Evolutionary conservation across 1,140 invertebrate genomes (phyloP).

Genomic region (Anoplophora glabripennis): DNA sequence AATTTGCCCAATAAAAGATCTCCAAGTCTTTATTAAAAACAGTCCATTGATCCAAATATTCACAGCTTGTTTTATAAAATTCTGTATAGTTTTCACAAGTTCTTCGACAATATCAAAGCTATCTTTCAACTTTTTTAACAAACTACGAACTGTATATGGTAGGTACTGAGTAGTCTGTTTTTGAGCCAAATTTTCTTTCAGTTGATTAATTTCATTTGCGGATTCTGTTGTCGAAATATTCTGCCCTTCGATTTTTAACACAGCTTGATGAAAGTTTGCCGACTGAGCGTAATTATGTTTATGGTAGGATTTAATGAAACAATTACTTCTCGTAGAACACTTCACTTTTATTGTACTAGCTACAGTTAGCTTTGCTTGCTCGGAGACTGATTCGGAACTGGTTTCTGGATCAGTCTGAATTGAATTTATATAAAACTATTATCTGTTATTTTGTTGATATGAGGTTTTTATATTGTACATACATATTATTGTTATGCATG

Average conservation of each 20-base stretch:
- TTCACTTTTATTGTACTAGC: too few species aligned
- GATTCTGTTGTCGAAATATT: slow-evolving; percentile 34
- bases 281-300: slow-evolving; percentile 28
- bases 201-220: slow-evolving; percentile 37
- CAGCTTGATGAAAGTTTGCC: slow-evolving; percentile 31
- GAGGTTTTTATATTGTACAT: too few species aligned
- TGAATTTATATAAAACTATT: too few species aligned
- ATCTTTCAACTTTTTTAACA: slow-evolving; percentile 33
- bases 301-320: too few species aligned
- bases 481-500: too few species aligned
- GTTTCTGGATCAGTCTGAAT: too few species aligned
- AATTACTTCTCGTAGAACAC: too few species aligned
- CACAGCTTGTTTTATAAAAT: slow-evolving; percentile 39
- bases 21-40: slow-evolving; percentile 27
- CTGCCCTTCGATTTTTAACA: slow-evolving; percentile 38
- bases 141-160: slow-evolving; percentile 1
- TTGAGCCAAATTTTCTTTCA: slow-evolving; percentile 21
- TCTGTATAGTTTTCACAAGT: slow-evolving; percentile 36
- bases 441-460: too few species aligned
- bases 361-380: too few species aligned
- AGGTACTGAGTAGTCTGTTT: slow-evolving; percentile 13
- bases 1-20: slow-evolving; percentile 39
- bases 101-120: slow-evolving; percentile 35
- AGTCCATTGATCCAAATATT: slow-evolving; percentile 30
- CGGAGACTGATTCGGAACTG: too few species aligned